Base-by-base conservation (phyloP, 2,113 vertebrate genomes). In the Paradisaea rubra region DNA sequence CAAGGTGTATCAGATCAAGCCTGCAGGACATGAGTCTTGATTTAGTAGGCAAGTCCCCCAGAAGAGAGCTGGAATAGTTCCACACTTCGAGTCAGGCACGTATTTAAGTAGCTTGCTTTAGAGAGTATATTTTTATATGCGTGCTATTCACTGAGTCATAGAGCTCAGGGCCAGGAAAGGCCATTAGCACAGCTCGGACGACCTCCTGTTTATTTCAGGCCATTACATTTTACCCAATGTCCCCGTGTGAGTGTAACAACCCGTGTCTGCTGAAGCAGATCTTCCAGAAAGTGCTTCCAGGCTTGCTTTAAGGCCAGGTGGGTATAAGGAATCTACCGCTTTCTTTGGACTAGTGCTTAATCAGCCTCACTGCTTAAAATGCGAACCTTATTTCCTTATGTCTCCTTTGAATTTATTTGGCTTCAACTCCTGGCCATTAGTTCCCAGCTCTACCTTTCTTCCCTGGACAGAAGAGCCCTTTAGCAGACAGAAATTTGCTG, bases 1-100 rank as follows among this genome's bases (percentile, higher is more conserved):
- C 79, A 91, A 92, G 87, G 80, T 88, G 76, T 71, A 59, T 56
- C 82, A 94, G 91, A 90, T 95, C 68, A 76, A 94, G 87, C 68
- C 90, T 56, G 61, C 57, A 93, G 92, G 93, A 95, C 80, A 52
- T 0, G 16, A 88, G 76, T 60, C 85, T 81, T 71, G 93, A 83
- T 93, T 91, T 81, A 88, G 68, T 28, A 78, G 44, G 86, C 65
- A 93, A 94, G 79, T 90, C 64, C 82, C 57, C 35, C 53, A 53
- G 82, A 91, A 86, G 56, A 70, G 85, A 93, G 60, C 52, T 39
- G 71, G 54, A 68, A 88, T 47, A 90, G 57, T 95, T 85, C 69
- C 50, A 86, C 3, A 5, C 59, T 88, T 71, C 10, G 56, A 82
- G 70, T 50, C 37, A 56, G 79, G 79, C 44, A 79, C 0, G 0